Evolutionary conservation across 2,888 invertebrate genomes (phyloP), one percentile per base, ranked within the genome.

Genomic region (Epirrita christyi): DNA sequence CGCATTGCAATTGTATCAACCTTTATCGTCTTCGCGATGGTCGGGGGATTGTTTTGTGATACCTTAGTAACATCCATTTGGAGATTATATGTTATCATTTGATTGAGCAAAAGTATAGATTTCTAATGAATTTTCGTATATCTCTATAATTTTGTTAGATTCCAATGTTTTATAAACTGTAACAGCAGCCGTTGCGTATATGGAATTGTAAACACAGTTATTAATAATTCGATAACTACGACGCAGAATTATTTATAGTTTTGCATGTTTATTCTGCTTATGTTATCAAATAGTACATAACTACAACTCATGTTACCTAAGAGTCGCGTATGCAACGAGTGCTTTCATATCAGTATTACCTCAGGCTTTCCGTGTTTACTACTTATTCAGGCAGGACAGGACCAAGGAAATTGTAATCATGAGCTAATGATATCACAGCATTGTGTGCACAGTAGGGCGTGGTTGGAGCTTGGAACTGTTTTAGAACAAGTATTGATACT

Each of bases 31-130:
- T 3, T 13, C 7, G 7, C 36, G n/a, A 8, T 7, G 3, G 53
- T 55, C 43, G 46, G 41, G 40, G 41, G 36, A 28, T 21, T 53
- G 40, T 46, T 53, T 44, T 46, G 53, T 32, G 34, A 53, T 40
- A 43, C 37, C 37, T 13, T 27, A 45, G 38, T 21, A 13, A 43
- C 14, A 49, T 15, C 41, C 21, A 32, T 40, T 49, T 49, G 11
- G 29, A n/a, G n/a, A n/a, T n/a, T n/a, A n/a, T n/a, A n/a, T n/a
- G n/a, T n/a, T n/a, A n/a, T n/a, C n/a, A n/a, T n/a, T n/a, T n/a
- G n/a, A n/a, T n/a, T n/a, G 41, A 7, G 15, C 34, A 41, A n/a
- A 28, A 6, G 15, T 36, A 11, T 10, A 14, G 6, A 7, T 38
- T 14, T 38, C 14, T 38, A 8, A 13, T 13, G 7, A 38, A 0